A percentile compares a stretch with the other conserved stretches of the same genome.
phyloP scores from a whole-genome alignment of 53 echinoderm and acorn worm species.

The Crossaster papposus region DNA sequence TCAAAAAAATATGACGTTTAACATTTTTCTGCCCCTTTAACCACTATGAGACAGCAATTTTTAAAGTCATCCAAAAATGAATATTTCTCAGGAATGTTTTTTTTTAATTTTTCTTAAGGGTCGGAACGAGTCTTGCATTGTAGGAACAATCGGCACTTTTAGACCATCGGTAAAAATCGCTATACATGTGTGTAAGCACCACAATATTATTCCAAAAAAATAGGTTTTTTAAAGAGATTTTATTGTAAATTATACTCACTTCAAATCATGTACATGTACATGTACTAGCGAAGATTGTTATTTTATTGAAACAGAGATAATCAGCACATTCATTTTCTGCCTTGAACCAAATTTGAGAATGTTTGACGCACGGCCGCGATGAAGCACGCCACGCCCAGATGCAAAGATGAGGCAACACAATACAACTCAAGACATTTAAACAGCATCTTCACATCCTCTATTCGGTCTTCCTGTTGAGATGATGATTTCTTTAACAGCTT shows the following conservation, averaged over 20 bases:
- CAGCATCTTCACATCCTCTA: not conserved
- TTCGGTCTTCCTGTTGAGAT: not conserved
- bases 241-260: not conserved
- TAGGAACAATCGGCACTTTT: too few species aligned
- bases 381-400: not conserved
- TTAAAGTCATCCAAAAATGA: not conserved
- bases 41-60: not conserved
- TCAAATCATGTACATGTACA: not conserved
- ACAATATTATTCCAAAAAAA: not conserved
- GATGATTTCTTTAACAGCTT: not conserved
- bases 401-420: slow-evolving; percentile 15
- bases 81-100: not conserved
- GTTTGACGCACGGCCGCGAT: not conserved
- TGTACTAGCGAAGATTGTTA: not conserved
- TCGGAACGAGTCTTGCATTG: not conserved
- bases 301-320: not conserved
- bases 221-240: not conserved
- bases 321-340: not conserved
- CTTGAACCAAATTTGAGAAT: not conserved
- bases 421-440: slow-evolving; percentile 10
- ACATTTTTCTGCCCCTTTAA: not conserved
- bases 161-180: too few species aligned
- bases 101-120: not conserved
- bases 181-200: not conserved
- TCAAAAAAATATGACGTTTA: too few species aligned